Evolutionary conservation across 1,140 invertebrate genomes (phyloP).

Genomic region (silkworm (Bombyx mori)): DNA sequence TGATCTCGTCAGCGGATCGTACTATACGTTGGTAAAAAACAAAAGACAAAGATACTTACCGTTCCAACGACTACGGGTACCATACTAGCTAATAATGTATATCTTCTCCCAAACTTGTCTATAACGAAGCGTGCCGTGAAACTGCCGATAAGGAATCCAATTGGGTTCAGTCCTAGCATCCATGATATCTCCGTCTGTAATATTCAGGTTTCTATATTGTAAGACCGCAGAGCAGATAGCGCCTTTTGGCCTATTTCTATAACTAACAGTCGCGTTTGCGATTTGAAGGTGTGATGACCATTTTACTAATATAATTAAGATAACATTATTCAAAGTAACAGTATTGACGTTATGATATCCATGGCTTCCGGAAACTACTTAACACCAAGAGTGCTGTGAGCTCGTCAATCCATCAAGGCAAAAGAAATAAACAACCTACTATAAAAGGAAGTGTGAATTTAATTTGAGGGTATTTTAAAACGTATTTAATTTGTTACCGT

Average conservation of each 20-base stretch:
- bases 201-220: constrained; percentile 8
- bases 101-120: constrained; percentile 76
- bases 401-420: no score
- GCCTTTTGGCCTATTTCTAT: neutral
- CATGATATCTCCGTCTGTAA: constrained; percentile 71
- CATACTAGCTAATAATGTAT: constrained; percentile 72
- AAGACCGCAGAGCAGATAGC: neutral
- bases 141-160: constrained; percentile 77
- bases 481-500: no score
- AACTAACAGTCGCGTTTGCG: neutral
- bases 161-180: constrained; percentile 76
- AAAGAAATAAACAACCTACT: no score
- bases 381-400: no score
- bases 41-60: constrained; percentile 31
- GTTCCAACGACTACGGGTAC: constrained; percentile 70
- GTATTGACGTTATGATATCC: neutral
- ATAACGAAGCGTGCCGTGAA: constrained; percentile 69
- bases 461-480: no score
- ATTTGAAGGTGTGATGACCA: neutral
- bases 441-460: no score
- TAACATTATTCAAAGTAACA: neutral
- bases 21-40: constrained; percentile 1
- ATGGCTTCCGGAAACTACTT: no score
- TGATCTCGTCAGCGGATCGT: neutral
- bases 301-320: neutral